A percentile compares a stretch with the other conserved stretches of the same genome.
Evolutionary conservation across 2,888 invertebrate genomes (phyloP).

Genomic region (Papilio gigon): DNA sequence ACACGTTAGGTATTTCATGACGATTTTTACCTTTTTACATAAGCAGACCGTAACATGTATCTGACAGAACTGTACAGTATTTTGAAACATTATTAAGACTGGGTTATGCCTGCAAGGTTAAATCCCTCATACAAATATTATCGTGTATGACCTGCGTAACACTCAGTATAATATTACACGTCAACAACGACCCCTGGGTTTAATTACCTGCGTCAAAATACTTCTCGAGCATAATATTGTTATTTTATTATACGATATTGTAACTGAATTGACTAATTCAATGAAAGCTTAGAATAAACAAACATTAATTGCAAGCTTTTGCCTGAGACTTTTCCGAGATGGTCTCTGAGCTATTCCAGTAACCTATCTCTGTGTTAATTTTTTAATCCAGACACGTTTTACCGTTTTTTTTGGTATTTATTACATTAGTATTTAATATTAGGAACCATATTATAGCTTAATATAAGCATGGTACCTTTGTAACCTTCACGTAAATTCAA

Average conservation of each 20-base stretch:
- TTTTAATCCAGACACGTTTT: no score
- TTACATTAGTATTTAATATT: no score
- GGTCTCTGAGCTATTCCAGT: no score
- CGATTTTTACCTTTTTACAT: background rate
- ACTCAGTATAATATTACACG: background rate
- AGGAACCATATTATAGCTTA: no score
- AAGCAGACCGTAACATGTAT: background rate
- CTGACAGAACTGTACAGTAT: background rate
- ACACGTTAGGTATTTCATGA: background rate
- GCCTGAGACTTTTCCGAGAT: no score
- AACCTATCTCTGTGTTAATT: no score
- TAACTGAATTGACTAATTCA: background rate
- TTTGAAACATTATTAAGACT: background rate
- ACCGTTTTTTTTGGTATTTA: no score
- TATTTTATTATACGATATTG: background rate
- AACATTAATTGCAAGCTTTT: no score
- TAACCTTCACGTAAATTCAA: no score
- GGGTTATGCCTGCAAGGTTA: background rate
- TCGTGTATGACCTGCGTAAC: background rate
- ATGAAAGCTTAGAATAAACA: conserved; percentile 1
- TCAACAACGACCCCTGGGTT: background rate
- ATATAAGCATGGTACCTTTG: no score
- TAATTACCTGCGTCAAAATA: conserved; percentile 19
- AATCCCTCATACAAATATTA: background rate
- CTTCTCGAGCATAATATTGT: background rate